phyloP scores from a whole-genome alignment of 2,113 vertebrate genomes.

The Gallinago undulata region DNA sequence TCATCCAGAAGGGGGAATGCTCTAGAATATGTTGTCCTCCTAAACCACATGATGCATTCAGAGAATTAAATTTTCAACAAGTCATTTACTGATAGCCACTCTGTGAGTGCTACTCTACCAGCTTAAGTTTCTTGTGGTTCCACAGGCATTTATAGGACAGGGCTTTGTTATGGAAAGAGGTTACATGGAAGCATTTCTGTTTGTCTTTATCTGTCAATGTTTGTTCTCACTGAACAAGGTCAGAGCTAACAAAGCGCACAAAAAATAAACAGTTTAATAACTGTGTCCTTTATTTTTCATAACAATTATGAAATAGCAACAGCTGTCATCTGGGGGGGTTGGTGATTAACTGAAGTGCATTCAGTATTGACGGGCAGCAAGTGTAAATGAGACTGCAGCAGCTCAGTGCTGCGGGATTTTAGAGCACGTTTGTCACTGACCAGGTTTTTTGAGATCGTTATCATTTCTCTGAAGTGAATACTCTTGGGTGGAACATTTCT shows the following conservation, averaged over 20 bases:
- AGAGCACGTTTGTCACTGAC: neutral
- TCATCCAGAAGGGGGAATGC: conserved; percentile 69
- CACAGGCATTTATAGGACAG: conserved; percentile 72
- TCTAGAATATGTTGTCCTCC: conserved; percentile 77
- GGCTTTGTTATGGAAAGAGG: conserved; percentile 70
- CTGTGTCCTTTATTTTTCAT: neutral
- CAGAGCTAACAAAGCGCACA: neutral
- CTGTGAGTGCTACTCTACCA: conserved; percentile 61
- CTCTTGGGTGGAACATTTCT: neutral
- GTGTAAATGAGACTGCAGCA: conserved; percentile 40
- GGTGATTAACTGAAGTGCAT: neutral
- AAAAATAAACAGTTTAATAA: neutral
- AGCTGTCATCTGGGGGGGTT: neutral
- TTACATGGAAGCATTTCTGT: conserved; percentile 55
- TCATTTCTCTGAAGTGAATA: neutral
- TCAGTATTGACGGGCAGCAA: conserved; percentile 20
- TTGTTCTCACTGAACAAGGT: neutral
- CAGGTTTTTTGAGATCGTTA: neutral
- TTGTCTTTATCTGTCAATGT: conserved; percentile 26
- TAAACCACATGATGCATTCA: conserved; percentile 81
- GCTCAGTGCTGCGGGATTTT: neutral
- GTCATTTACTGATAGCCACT: conserved; percentile 79
- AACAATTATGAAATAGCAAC: neutral
- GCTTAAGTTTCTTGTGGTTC: conserved; percentile 81
- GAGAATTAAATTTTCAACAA: conserved; percentile 86